A percentile compares a stretch with the other conserved stretches of the same genome.
These are phyloP conservation scores for Parazoanthus atlanticus DNA, from an alignment of 92 coral and sea anemone species.

Conservation along the genomic window DNA sequence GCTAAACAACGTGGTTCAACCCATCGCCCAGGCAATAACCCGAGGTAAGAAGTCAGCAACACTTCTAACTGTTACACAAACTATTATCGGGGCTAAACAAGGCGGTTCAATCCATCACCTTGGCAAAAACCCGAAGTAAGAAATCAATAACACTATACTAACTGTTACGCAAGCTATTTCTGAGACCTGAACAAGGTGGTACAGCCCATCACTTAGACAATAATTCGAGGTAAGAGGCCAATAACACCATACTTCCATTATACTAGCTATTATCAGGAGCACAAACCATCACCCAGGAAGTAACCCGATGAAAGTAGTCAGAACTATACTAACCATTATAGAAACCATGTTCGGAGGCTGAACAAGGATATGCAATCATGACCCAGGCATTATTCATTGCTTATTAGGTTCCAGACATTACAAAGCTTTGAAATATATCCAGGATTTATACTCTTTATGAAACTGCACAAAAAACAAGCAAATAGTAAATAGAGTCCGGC, in stretches of 20 bases:
- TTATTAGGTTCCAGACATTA: too few relatives aligned
- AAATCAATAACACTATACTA: not conserved
- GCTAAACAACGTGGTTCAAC: slow-evolving; percentile 21
- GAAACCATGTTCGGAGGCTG: too few relatives aligned
- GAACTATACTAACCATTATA: not conserved
- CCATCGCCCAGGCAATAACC: not conserved
- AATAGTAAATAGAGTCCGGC: not conserved
- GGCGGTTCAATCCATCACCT: slow-evolving; percentile 1
- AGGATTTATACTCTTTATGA: not conserved
- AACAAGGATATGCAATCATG: too few relatives aligned
- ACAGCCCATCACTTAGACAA: not conserved
- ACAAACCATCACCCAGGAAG: not conserved
- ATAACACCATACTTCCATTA: too few relatives aligned
- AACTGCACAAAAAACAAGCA: not conserved
- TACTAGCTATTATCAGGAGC: not conserved
- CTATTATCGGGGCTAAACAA: slow-evolving; percentile 15
- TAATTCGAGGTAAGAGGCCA: not conserved
- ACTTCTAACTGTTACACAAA: not conserved
- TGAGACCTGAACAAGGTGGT: not conserved
- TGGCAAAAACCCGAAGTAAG: slow-evolving; percentile 18
- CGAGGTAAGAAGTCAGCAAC: slow-evolving; percentile 20
- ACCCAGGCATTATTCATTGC: too few relatives aligned
- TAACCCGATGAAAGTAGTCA: too few relatives aligned
- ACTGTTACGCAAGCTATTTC: too few relatives aligned
- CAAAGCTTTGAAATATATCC: too few relatives aligned